phyloP scores from a whole-genome alignment of 2,888 invertebrate species.

The Drosophila limbata region DNA sequence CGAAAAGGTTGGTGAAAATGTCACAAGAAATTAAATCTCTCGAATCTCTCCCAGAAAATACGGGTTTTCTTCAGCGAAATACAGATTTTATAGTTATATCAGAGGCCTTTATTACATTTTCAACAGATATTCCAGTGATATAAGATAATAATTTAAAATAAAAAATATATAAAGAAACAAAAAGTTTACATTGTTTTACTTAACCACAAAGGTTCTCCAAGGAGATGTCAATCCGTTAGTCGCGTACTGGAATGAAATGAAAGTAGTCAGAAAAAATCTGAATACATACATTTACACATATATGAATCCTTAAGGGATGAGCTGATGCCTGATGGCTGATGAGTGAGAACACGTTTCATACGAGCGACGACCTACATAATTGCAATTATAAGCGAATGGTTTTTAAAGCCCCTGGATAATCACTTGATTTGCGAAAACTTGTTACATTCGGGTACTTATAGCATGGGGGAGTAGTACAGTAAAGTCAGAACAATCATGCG shows the following conservation, averaged over 20 bases:
- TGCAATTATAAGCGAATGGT: slow-evolving; percentile 57
- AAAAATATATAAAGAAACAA: neutral
- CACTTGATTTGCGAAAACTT: slow-evolving; percentile 34
- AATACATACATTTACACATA: neutral
- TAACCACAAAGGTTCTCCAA: no score
- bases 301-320: slow-evolving; percentile 16
- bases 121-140: no score
- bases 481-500: slow-evolving; percentile 11
- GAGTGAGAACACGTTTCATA: slow-evolving; percentile 34
- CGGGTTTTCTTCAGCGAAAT: no score
- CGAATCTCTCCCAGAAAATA: no score
- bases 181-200: no score
- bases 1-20: no score
- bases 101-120: no score
- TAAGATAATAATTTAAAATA: no score
- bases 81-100: no score
- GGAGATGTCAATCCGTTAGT: neutral
- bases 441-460: slow-evolving; percentile 4
- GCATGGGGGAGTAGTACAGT: neutral
- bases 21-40: no score
- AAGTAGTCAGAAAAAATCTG: neutral
- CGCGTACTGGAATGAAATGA: neutral
- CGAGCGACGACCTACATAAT: slow-evolving; percentile 27
- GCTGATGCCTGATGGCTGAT: neutral
- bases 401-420: slow-evolving; percentile 51